phyloP scores from a whole-genome alignment of 2,888 invertebrate species.

The Gasteruption jaculator region DNA sequence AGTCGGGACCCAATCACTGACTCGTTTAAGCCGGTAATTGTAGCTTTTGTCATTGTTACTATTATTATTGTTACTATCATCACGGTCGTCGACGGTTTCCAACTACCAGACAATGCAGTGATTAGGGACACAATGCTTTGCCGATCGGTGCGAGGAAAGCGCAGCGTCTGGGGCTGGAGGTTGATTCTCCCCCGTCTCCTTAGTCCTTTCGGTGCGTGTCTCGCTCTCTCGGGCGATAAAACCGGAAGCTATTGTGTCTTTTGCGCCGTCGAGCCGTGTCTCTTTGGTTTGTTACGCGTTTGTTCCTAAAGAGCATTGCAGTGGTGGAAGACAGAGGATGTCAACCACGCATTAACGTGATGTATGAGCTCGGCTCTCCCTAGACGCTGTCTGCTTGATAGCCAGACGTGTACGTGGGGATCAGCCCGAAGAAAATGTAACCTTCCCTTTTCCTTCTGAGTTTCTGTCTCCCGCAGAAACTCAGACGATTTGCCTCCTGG shows the following conservation, averaged over 20 bases:
- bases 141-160: slow-evolving; percentile 24
- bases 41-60: no score
- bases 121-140: slow-evolving; percentile 40
- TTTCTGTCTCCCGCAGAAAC: no score
- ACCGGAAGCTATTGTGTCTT: slow-evolving; percentile 33
- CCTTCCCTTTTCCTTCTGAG: no score
- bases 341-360: slow-evolving; percentile 34
- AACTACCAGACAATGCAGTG: slow-evolving; percentile 37
- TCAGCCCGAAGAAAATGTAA: slow-evolving; percentile 24
- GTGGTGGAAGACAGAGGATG: slow-evolving; percentile 25
- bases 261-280: slow-evolving; percentile 14
- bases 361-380: slow-evolving; percentile 34
- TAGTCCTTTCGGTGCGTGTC: slow-evolving; percentile 4
- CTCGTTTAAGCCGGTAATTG: no score
- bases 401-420: slow-evolving; percentile 15
- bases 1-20: no score
- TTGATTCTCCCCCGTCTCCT: slow-evolving; percentile 4
- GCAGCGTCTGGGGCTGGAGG: no score
- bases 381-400: slow-evolving; percentile 25
- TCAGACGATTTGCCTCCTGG: no score
- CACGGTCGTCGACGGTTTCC: slow-evolving; percentile 16
- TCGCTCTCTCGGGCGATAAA: slow-evolving; percentile 13
- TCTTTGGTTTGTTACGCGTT: slow-evolving; percentile 22
- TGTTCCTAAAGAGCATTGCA: slow-evolving; percentile 18
- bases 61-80: no score